Base-by-base conservation (phyloP, 2,113 vertebrate species). In the Pteronura brasiliensis region DNA sequence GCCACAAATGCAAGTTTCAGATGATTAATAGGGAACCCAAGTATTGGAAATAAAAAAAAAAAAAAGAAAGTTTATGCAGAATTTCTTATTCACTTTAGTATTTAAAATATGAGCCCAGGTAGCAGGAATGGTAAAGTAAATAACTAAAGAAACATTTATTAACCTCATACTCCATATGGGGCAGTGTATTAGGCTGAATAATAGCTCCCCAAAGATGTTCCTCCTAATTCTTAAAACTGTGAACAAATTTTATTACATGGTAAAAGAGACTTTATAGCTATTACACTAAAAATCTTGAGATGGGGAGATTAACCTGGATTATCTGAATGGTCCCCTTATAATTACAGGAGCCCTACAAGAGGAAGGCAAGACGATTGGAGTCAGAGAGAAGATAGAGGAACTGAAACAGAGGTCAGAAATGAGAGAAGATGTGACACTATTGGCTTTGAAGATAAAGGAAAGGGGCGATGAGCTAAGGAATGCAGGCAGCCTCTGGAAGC, bases 81-180 rank as follows among this genome's bases (percentile, higher is more conserved):
- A 90, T 94, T 94, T 89, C 25, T 95, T 96, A 5, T 88, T 90
- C 17, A 67, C 25, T 76, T 88, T 82, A 44, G 88, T 52, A 63
- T 87, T 85, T 96, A 84, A 95, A 93, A 57, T 82, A 36, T 52
- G 23, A 83, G 25, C 65, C 34, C 3, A n/a, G 8, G 77, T 82
- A 49, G 34, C 34, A 93, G 15, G 23, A 69, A 49, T 47, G 25
- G 5, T 57, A 65, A 85, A 85, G 69, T 87, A 71, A 80, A 81
- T 67, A 81, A 88, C 59, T 42, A 39, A 65, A 82, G 21, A 74
- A 86, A 44, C 23, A 63, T 20, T 49, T 52, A 57, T 59, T 61
- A 79, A 87, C n/a, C 21, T 91, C 72, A 14, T 86, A 47, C 55
- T 91, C 18, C 82, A 5, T 69, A 14, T 42, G 52, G 67, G 79